These are phyloP conservation scores for Antheraea assamensis DNA, from an alignment of 2,888 invertebrate species.

Conservation along the genomic window DNA sequence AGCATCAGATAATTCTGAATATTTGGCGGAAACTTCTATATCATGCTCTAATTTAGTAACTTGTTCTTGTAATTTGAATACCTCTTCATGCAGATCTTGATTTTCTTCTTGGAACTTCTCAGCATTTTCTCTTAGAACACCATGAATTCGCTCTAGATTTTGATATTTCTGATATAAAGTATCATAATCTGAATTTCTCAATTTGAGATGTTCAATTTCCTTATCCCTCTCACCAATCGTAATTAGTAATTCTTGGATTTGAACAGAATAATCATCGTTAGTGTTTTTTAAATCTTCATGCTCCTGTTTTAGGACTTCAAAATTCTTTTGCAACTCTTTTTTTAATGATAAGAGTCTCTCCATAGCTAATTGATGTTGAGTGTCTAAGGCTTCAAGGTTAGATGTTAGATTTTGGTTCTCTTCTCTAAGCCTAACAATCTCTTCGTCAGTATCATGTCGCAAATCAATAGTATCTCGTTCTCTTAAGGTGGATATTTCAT, in stretches of 20 bases:
- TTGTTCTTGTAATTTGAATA: conserved; percentile 75
- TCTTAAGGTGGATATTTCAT: conserved; percentile 69
- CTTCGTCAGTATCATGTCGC: conserved; percentile 58
- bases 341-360: conserved; percentile 81
- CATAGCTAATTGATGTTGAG: conserved; percentile 87
- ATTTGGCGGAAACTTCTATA: conserved; percentile 60
- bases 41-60: conserved; percentile 75
- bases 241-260: conserved; percentile 64
- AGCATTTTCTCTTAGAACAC: conserved; percentile 70
- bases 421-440: conserved; percentile 76
- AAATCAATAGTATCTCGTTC: conserved; percentile 52
- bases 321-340: conserved; percentile 78
- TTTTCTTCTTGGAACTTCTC: conserved; percentile 80
- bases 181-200: conserved; percentile 58
- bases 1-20: conserved; percentile 51
- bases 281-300: conserved; percentile 70
- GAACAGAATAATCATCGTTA: conserved; percentile 71
- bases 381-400: conserved; percentile 87
- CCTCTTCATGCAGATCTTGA: conserved; percentile 77
- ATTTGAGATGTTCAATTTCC: conserved; percentile 57
- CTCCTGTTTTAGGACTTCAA: conserved; percentile 72
- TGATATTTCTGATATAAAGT: conserved; percentile 74
- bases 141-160: conserved; percentile 72
- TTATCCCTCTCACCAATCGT: conserved; percentile 74
- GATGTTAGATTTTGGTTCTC: conserved; percentile 81